These are phyloP conservation scores for Pseudomyrmex concolor DNA, from an alignment of 1,140 invertebrate species.

Conservation along the genomic window DNA sequence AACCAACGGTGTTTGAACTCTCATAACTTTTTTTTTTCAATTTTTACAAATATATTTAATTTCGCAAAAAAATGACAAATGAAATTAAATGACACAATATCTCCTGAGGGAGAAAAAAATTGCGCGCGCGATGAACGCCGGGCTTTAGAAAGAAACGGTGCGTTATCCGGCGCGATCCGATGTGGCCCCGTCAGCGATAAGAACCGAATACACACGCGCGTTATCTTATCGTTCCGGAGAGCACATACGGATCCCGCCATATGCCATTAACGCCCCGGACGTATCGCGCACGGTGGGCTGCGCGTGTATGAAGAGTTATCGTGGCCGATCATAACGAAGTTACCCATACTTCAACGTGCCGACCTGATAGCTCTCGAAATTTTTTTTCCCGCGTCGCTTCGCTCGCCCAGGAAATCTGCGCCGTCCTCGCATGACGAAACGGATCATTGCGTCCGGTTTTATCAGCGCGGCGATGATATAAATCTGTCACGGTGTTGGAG, in stretches of 20 bases:
- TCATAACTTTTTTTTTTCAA: too few species aligned
- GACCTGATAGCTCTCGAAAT: constrained; percentile 47
- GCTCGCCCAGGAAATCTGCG: constrained; percentile 42
- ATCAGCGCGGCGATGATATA: constrained; percentile 44
- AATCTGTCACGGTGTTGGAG: constrained; percentile 53
- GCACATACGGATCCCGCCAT: constrained; percentile 67
- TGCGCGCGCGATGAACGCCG: neutral
- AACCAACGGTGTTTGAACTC: too few species aligned
- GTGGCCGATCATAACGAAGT: constrained; percentile 57
- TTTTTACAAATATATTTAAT: neutral
- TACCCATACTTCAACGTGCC: constrained; percentile 50
- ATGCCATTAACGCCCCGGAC: constrained; percentile 76
- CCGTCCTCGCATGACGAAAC: constrained; percentile 49
- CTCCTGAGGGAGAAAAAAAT: constrained; percentile 42
- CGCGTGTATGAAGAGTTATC: constrained; percentile 66
- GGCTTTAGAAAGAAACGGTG: constrained; percentile 40
- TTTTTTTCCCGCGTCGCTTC: constrained; percentile 36
- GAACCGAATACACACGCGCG: constrained; percentile 71
- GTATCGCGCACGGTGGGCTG: constrained; percentile 51
- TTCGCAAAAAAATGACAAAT: neutral
- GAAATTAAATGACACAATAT: constrained; percentile 37
- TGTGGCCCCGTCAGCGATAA: constrained; percentile 69
- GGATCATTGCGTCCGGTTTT: constrained; percentile 55
- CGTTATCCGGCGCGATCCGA: constrained; percentile 34
- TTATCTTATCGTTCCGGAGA: constrained; percentile 76